A percentile compares a stretch with the other conserved stretches of the same genome.
Conservation (phyloP, 2,888 invertebrate species). For the Shargacucullia verbasci region DNA sequence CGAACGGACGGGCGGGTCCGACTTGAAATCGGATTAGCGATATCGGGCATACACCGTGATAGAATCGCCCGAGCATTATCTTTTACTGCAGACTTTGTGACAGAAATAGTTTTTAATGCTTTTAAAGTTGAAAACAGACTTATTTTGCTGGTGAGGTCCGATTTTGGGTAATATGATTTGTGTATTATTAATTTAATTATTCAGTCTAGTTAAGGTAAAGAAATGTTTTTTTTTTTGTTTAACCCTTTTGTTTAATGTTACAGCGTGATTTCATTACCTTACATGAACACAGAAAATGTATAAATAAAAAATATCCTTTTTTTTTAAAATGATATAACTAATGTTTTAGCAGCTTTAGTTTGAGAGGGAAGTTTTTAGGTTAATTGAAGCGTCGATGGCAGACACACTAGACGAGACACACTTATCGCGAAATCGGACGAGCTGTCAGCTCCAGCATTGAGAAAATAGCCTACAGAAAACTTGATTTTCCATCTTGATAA, state of each 20-base stretch:
- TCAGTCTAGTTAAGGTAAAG: too few relatives aligned
- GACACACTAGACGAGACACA: constrained; percentile 6
- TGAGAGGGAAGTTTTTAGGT: constrained; percentile 2
- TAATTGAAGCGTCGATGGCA: constrained; percentile 12
- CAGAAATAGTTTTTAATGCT: constrained; percentile 47
- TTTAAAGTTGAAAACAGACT: constrained; percentile 32
- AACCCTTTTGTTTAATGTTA: too few relatives aligned
- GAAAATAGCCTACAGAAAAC: constrained; percentile 1
- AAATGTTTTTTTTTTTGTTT: too few relatives aligned
- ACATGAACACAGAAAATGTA: too few relatives aligned
- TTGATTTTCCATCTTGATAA: constrained; percentile 21
- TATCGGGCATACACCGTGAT: constrained; percentile 81
- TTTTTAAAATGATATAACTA: too few relatives aligned
- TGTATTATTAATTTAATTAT: not conserved
- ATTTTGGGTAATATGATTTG: not conserved
- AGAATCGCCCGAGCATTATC: constrained; percentile 76
- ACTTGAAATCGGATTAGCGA: constrained; percentile 84
- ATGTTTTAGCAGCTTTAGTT: not conserved
- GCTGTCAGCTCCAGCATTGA: constrained; percentile 30
- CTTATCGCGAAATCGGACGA: constrained; percentile 33
- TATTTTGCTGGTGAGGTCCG: not conserved
- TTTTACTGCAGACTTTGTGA: constrained; percentile 64
- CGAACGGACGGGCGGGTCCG: constrained; percentile 76
- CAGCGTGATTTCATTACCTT: too few relatives aligned
- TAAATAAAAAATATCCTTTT: too few relatives aligned